Evolutionary conservation across 1,140 invertebrate species (phyloP).

Genomic region (Microplitis mediator): DNA sequence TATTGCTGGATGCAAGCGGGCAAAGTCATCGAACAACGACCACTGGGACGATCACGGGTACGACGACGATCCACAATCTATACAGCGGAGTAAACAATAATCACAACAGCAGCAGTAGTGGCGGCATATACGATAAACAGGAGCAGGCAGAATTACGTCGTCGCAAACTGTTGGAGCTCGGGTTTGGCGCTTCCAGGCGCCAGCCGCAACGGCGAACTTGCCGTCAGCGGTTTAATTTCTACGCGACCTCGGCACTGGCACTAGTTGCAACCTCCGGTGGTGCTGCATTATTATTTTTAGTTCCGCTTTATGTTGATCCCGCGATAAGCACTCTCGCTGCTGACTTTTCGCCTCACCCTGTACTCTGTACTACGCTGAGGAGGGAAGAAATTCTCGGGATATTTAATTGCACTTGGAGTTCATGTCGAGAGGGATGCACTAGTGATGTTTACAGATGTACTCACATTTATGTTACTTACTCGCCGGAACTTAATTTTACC

Average conservation of each 20-base stretch:
- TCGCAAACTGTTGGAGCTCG: slow-evolving; percentile 73
- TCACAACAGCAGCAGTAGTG: too few species aligned
- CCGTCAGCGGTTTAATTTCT: slow-evolving; percentile 77
- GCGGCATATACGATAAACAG: slow-evolving; percentile 51
- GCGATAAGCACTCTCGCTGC: slow-evolving; percentile 86
- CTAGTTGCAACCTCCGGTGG: slow-evolving; percentile 80
- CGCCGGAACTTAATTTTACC: slow-evolving; percentile 52
- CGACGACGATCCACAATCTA: slow-evolving; percentile 27
- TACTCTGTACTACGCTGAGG: slow-evolving; percentile 76
- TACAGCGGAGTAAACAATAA: too few species aligned
- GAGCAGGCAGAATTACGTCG: slow-evolving; percentile 73
- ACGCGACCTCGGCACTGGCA: slow-evolving; percentile 78
- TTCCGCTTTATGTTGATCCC: slow-evolving; percentile 88
- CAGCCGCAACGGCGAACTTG: slow-evolving; percentile 70
- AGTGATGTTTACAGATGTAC: slow-evolving; percentile 85
- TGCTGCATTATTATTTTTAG: slow-evolving; percentile 82
- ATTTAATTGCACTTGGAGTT: slow-evolving; percentile 86
- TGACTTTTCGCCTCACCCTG: slow-evolving; percentile 80
- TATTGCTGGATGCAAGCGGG: slow-evolving; percentile 72
- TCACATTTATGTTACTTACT: slow-evolving; percentile 83
- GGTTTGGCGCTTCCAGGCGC: slow-evolving; percentile 63
- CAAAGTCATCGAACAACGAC: slow-evolving; percentile 36
- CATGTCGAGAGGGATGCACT: slow-evolving; percentile 86
- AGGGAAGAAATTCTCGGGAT: slow-evolving; percentile 78
- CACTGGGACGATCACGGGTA: too few species aligned